Base-by-base conservation (phyloP, 1,140 invertebrate genomes). In the Acromyrmex heyeri region DNA sequence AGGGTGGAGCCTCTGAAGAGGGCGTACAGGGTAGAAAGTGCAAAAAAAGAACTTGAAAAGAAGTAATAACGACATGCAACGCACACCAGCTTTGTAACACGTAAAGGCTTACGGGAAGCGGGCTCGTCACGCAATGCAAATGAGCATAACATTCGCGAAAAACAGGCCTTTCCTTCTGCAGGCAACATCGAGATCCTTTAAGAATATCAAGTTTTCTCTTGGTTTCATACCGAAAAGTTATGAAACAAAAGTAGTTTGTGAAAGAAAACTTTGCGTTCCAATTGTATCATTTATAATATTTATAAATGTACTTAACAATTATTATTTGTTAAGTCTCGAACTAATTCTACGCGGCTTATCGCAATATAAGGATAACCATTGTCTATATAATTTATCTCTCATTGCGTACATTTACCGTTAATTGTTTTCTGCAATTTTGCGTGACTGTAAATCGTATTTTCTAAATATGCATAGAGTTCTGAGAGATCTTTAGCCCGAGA, bases 71-170 rank as follows among this genome's bases (percentile, higher is more conserved):
- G 90, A 92, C 93, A 93, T 92, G 92, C 92, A 93, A 93, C 87
- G 91, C 90, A 86, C 87, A 88, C 88, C 57, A 69, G 76, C 61
- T 87, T 89, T 88, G 59, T 86, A 87, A 88, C 87, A 91, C 90
- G 88, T 93, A 89, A 91, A 92, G 92, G 90, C 87, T 92, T 83
- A 88, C 85, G 87, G 88, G 91, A 92, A 93, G 92, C 85, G 76
- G 86, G 86, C 87, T 90, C 89, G 92, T 93, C 93, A 94, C 93
- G 93, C 93, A 92, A 94, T 93, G 92, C 91, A 94, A 94, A 93
- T 93, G 91, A 91, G 90, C 89, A 86, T 87, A 88, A 76, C 67
- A 83, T 72, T 73, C 88, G 75, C 55, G 69, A 73, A 83, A 83
- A 83, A 76, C 76, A 24, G 27, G n/a, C 76, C 65, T 24, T 85